phyloP scores from a whole-genome alignment of 2,797 vertebrate species.

The Tenualosa thibaudeaui region DNA sequence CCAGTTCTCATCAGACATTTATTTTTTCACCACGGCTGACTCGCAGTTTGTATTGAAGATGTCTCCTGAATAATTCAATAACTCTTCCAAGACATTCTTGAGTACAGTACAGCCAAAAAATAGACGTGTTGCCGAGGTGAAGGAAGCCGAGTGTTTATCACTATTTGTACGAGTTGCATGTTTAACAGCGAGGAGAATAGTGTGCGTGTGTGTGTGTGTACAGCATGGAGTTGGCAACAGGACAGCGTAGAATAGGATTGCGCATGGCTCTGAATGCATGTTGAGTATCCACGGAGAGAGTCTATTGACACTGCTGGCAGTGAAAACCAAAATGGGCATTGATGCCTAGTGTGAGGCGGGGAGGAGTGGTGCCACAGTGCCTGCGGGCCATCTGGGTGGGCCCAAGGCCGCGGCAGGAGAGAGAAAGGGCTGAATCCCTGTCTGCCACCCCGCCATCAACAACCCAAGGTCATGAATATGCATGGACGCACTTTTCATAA shows the following conservation, averaged over 20 bases:
- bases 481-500: conserved; percentile 55
- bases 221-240: not conserved
- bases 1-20: not conserved
- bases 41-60: not conserved
- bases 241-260: conserved; percentile 15
- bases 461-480: conserved; percentile 46
- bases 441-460: conserved; percentile 17
- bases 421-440: conserved; percentile 18
- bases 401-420: not conserved
- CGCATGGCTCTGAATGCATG: conserved; percentile 1
- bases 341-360: not conserved
- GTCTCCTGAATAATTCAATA: conserved; percentile 10
- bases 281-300: conserved; percentile 5
- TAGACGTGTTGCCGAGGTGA: not conserved
- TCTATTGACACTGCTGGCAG: conserved; percentile 19
- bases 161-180: not conserved
- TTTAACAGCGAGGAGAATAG: not conserved
- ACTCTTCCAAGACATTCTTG: conserved; percentile 4
- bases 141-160: not conserved
- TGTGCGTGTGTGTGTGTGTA: not conserved
- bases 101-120: conserved; percentile 4
- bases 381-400: conserved; percentile 19
- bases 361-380: not conserved
- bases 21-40: not conserved
- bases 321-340: not conserved